A percentile compares a stretch with the other conserved stretches of the same genome.
Conservation (phyloP, 1,140 invertebrate species). For the Lucilia sericata region DNA sequence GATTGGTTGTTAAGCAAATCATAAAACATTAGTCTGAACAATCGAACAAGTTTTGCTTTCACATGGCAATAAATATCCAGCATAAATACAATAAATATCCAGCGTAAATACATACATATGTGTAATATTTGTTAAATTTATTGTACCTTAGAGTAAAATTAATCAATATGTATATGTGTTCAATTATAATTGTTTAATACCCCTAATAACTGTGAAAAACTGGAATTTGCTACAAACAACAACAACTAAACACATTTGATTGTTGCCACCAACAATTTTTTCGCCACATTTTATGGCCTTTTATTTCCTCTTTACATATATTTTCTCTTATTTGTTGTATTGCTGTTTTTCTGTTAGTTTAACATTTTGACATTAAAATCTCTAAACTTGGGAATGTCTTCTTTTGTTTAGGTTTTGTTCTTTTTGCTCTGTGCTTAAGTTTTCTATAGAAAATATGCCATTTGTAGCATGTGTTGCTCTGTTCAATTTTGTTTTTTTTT, state of each 20-base stretch:
- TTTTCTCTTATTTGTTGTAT: background rate
- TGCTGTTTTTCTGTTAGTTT: background rate
- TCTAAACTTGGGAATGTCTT: slow-evolving; percentile 1
- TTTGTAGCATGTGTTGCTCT: background rate
- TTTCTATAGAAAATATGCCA: background rate
- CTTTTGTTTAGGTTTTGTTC: background rate
- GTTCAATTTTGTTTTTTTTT: background rate
- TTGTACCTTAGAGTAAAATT: slow-evolving; percentile 21
- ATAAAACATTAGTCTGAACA: too few relatives aligned
- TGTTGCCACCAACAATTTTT: background rate
- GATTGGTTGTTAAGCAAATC: too few relatives aligned
- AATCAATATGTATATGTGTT: background rate
- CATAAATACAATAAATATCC: background rate
- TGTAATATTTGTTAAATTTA: slow-evolving; percentile 25
- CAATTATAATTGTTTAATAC: slow-evolving; percentile 23
- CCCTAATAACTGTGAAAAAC: background rate
- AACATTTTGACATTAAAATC: slow-evolving; percentile 23
- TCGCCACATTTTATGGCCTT: background rate
- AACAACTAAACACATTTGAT: background rate
- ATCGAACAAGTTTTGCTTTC: too few relatives aligned
- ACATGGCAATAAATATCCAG: too few relatives aligned
- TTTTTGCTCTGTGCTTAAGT: background rate
- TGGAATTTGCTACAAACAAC: background rate
- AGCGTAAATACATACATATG: background rate
- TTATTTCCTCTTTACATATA: background rate